These are phyloP conservation scores for Anguilla japonica DNA, from an alignment of 2,113 vertebrate genomes.

Conservation along the genomic window DNA sequence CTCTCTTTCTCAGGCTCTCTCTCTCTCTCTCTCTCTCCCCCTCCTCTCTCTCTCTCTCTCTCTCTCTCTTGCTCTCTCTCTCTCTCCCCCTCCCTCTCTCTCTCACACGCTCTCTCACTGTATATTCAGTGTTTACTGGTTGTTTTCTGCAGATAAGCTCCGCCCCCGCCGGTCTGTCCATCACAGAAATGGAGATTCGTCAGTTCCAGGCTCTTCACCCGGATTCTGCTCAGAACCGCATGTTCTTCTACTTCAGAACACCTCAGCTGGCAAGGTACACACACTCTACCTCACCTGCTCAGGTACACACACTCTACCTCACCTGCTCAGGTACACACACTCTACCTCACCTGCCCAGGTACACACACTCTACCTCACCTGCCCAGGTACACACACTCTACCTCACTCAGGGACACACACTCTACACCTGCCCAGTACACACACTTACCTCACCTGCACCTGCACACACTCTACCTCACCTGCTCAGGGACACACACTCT, in stretches of 20 bases:
- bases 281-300: neutral
- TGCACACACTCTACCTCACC: neutral
- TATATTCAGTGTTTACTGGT: neutral
- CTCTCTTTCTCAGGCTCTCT: neutral
- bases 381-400: neutral
- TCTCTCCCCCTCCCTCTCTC: neutral
- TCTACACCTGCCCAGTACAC: neutral
- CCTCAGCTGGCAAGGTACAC: slow-evolving; percentile 58
- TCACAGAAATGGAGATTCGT: slow-evolving; percentile 85
- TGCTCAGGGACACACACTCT: neutral
- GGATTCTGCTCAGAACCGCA: slow-evolving; percentile 48
- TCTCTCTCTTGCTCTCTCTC: neutral
- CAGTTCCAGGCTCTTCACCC: slow-evolving; percentile 75
- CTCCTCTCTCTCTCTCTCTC: no score
- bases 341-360: no score
- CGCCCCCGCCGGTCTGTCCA: slow-evolving; percentile 72
- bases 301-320: neutral
- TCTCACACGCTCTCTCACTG: neutral
- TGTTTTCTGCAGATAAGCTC: slow-evolving; percentile 62
- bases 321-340: no score
- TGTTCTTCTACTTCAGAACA: slow-evolving; percentile 80
- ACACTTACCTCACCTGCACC: no score
- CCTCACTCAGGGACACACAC: neutral
- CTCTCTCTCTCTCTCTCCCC: neutral
- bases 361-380: neutral